Percentiles rank a stretch among this genome's conserved stretches.
Evolutionary conservation across 2,888 invertebrate genomes (phyloP).

Genomic region (Osedax frankpressi): DNA sequence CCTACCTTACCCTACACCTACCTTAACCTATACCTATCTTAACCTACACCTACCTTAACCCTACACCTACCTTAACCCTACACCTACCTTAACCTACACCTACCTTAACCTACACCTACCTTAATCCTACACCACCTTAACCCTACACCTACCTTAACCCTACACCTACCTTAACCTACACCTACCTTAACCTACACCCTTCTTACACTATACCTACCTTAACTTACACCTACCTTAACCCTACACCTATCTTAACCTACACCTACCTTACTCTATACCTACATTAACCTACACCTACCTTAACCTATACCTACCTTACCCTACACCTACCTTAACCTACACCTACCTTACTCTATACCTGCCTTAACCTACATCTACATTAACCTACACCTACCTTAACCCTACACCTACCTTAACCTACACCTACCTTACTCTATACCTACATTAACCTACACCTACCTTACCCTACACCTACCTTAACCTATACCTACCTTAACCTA

Average conservation of each 20-base stretch:
- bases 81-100: no score
- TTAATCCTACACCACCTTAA: no score
- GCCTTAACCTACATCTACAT: not conserved
- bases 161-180: no score
- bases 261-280: conserved; percentile 88
- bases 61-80: not conserved
- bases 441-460: conserved; percentile 43
- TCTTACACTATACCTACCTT: conserved; percentile 21
- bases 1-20: no score
- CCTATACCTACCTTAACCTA: conserved; percentile 17
- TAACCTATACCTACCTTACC: not conserved
- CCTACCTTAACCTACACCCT: conserved; percentile 34
- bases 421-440: conserved; percentile 83
- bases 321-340: conserved; percentile 35
- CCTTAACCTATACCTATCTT: no score
- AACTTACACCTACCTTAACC: not conserved
- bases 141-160: not conserved
- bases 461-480: not conserved
- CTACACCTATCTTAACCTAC: conserved; percentile 35
- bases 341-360: conserved; percentile 88
- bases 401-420: conserved; percentile 35
- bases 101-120: conserved; percentile 36
- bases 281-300: conserved; percentile 22
- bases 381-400: not conserved
- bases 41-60: conserved; percentile 37